These are phyloP conservation scores for Calypte anna DNA, from an alignment of 2,113 vertebrate genomes.

Conservation along the genomic window DNA sequence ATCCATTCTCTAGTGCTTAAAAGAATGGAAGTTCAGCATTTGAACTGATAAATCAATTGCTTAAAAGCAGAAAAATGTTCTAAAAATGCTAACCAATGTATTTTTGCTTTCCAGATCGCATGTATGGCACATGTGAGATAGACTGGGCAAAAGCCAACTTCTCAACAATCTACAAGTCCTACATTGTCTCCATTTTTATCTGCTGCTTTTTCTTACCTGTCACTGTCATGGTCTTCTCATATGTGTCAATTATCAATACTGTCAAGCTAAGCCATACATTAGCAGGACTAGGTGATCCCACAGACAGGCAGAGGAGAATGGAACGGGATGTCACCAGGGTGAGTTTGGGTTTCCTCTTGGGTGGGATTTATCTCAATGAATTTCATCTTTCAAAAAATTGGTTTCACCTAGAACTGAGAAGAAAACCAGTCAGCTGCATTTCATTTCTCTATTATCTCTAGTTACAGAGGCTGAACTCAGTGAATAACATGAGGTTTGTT, in stretches of 20 bases:
- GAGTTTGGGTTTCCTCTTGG: not conserved
- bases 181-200: constrained; percentile 85
- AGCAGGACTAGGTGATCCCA: constrained; percentile 77
- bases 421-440: not conserved
- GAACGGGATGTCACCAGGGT: constrained; percentile 84
- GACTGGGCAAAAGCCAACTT: constrained; percentile 91
- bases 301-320: constrained; percentile 79
- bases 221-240: constrained; percentile 82
- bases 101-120: constrained; percentile 75
- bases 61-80: not conserved
- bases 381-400: not conserved
- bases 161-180: constrained; percentile 88
- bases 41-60: not conserved
- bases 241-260: constrained; percentile 84
- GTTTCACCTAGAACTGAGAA: not conserved
- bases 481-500: not conserved
- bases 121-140: constrained; percentile 86
- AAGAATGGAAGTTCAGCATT: not conserved
- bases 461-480: not conserved
- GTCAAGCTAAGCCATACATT: constrained; percentile 85
- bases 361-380: not conserved
- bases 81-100: not conserved
- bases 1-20: not conserved
- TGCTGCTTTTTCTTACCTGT: constrained; percentile 86
- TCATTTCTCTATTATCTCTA: not conserved